phyloP scores from a whole-genome alignment of 2,113 vertebrate species.

The Spermophilus dauricus region DNA sequence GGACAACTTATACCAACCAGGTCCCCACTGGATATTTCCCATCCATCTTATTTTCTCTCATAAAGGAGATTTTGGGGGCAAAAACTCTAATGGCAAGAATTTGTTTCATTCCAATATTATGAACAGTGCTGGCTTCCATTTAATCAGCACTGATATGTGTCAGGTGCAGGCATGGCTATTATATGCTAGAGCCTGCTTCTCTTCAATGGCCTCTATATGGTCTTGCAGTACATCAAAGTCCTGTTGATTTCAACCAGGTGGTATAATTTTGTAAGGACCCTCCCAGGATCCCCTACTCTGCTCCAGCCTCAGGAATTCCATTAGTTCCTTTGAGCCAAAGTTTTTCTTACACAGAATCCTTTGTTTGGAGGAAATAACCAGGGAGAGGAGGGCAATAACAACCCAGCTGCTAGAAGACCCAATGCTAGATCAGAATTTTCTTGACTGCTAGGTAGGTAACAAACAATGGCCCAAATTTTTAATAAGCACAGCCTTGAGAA shows the following conservation, averaged over 20 bases:
- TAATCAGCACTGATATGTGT: not conserved
- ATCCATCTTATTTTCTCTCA: slow-evolving; percentile 6
- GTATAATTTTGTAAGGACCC: not conserved
- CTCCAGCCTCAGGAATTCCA: not conserved
- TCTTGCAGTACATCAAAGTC: not conserved
- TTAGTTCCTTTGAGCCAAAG: not conserved
- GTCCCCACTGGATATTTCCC: not conserved
- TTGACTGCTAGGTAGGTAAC: not conserved
- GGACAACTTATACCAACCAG: not conserved
- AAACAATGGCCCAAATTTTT: slow-evolving; percentile 60
- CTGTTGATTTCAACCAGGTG: not conserved
- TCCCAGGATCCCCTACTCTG: not conserved
- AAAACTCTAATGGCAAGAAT: not conserved
- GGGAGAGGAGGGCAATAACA: not conserved
- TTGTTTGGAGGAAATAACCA: slow-evolving; percentile 6
- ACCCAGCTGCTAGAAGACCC: not conserved
- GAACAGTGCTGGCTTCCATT: not conserved
- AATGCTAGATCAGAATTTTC: not conserved
- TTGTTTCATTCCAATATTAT: not conserved
- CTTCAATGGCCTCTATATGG: not conserved
- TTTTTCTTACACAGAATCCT: not conserved
- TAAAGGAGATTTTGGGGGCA: not conserved
- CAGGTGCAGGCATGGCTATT: not conserved
- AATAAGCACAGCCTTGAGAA: slow-evolving; percentile 61
- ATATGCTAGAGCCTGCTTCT: not conserved